Conservation (phyloP, 2,113 vertebrate genomes). For the Smithornis capensis region DNA sequence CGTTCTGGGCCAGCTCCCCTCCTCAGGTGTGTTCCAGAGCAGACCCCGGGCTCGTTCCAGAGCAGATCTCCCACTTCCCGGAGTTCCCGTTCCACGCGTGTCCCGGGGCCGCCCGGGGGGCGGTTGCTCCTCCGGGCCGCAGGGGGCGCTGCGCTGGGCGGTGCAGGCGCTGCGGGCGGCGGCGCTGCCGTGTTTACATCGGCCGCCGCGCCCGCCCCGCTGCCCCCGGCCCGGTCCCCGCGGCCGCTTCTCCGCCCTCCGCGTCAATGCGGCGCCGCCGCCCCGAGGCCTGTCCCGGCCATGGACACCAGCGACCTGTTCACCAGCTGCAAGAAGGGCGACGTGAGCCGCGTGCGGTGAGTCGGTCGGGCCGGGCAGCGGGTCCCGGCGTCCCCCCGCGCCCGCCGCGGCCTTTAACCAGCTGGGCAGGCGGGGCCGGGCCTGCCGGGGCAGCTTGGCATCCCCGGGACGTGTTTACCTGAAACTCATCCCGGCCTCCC, state of each 20-base stretch:
- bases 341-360: conserved; percentile 93
- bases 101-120: accelerated
- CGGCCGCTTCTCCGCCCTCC: neutral
- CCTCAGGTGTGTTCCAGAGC: neutral
- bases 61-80: neutral
- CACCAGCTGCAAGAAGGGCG: conserved; percentile 93
- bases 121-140: neutral
- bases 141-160: neutral
- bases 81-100: neutral
- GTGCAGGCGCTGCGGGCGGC: neutral
- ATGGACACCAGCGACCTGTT: conserved; percentile 94
- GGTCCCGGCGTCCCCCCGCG: neutral
- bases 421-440: neutral
- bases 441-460: neutral
- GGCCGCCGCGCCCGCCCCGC: neutral
- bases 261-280: conserved; percentile 48
- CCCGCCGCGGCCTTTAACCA: neutral
- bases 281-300: conserved; percentile 66
- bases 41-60: neutral
- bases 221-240: neutral
- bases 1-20: neutral
- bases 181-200: conserved; percentile 7
- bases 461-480: neutral
- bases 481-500: neutral
- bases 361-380: neutral